Percentiles rank a stretch among this genome's conserved stretches.
Evolutionary conservation across 92 coral and sea anemone genomes (phyloP).

Genomic region (Actinernus sp.): DNA sequence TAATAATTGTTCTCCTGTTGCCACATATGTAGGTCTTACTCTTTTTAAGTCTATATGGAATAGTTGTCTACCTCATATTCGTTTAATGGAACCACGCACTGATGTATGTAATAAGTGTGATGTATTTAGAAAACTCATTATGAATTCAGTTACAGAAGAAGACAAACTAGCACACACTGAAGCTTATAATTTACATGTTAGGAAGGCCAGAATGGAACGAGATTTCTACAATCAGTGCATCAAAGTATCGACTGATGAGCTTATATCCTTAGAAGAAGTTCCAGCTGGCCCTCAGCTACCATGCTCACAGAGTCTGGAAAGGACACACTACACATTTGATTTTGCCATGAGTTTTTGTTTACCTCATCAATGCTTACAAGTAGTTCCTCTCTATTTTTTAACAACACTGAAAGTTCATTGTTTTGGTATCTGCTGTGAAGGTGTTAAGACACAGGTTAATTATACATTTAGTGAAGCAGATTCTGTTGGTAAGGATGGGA

Average conservation of each 20-base stretch:
- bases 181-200: not conserved
- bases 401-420: conserved; percentile 8
- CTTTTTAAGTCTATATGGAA: not conserved
- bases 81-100: not conserved
- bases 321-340: conserved; percentile 23
- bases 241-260: conserved; percentile 10
- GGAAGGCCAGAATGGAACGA: not conserved
- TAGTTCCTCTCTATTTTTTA: conserved; percentile 10
- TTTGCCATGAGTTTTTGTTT: conserved; percentile 2
- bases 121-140: not conserved
- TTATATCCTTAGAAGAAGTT: conserved; percentile 8
- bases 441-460: conserved; percentile 5
- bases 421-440: conserved; percentile 23
- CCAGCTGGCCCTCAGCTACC: conserved; percentile 22
- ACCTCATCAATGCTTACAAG: conserved; percentile 12
- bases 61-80: not conserved
- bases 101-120: not conserved
- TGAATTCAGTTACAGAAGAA: not conserved
- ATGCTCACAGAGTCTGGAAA: conserved; percentile 11
- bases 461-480: conserved; percentile 9
- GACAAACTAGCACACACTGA: not conserved
- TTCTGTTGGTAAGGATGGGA: not conserved
- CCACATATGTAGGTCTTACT: not conserved
- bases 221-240: conserved; percentile 3
- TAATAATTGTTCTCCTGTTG: not conserved